Conservation (phyloP, 2,888 invertebrate species). For the Salpingus planirostris region DNA sequence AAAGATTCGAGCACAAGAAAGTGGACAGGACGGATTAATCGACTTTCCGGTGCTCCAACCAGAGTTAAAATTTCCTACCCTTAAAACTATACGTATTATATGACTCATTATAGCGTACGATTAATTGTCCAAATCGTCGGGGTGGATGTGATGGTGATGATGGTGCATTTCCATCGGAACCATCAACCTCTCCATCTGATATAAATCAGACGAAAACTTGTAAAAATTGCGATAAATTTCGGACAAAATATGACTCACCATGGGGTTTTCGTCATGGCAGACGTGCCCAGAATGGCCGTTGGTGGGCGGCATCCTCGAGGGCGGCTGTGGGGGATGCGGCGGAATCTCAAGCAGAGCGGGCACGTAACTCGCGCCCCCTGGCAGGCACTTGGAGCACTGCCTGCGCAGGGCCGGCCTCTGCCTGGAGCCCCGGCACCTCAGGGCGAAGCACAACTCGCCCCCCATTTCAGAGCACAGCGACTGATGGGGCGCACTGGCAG, state of each 20-base stretch:
- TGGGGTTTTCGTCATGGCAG: constrained; percentile 8
- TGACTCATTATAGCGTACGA: no score
- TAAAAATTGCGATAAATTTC: background rate
- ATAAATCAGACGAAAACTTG: background rate
- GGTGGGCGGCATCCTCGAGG: constrained; percentile 29
- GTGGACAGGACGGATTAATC: no score
- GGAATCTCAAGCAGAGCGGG: constrained; percentile 43
- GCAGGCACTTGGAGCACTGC: constrained; percentile 53
- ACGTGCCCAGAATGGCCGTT: constrained; percentile 21
- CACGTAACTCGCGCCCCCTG: constrained; percentile 42
- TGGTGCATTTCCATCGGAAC: constrained; percentile 42
- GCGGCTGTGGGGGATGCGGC: constrained; percentile 41
- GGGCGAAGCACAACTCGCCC: constrained; percentile 59
- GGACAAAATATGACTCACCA: constrained; percentile 4
- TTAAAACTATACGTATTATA: no score
- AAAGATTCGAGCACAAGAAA: no score
- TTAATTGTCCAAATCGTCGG: constrained; percentile 19
- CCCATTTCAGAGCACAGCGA: constrained; percentile 73
- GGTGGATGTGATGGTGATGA: constrained; percentile 41
- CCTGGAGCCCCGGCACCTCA: constrained; percentile 54
- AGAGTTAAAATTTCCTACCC: no score
- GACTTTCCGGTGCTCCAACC: no score
- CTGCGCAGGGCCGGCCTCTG: constrained; percentile 57
- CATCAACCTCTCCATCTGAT: constrained; percentile 40
- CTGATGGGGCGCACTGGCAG: constrained; percentile 47